These are phyloP conservation scores for Rhopalosiphum nymphaeae DNA, from an alignment of 2,888 invertebrate genomes.

Conservation along the genomic window DNA sequence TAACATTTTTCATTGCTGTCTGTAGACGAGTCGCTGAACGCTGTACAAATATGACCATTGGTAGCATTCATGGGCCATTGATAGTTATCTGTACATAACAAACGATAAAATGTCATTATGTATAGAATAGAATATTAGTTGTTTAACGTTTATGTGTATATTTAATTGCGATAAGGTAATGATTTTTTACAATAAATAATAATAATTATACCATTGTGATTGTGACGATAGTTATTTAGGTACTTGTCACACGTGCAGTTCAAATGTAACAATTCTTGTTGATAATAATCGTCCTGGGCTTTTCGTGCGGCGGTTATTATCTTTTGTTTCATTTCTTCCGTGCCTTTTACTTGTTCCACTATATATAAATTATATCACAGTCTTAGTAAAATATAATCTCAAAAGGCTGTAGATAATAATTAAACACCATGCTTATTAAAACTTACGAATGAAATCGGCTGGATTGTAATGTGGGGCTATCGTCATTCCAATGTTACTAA, in stretches of 20 bases:
- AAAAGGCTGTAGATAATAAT: background rate
- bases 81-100: constrained; percentile 38
- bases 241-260: constrained; percentile 69
- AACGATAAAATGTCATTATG: background rate
- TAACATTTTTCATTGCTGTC: constrained; percentile 61
- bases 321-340: constrained; percentile 77
- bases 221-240: constrained; percentile 69
- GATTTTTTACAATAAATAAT: background rate
- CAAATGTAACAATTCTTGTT: constrained; percentile 70
- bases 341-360: constrained; percentile 84
- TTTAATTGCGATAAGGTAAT: background rate
- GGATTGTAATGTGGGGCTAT: constrained; percentile 85
- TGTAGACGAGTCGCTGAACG: constrained; percentile 54
- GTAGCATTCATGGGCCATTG: constrained; percentile 52
- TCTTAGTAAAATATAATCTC: background rate
- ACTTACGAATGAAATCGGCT: constrained; percentile 85
- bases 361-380: constrained; percentile 68
- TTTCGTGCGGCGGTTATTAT: constrained; percentile 78
- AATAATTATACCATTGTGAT: constrained; percentile 68
- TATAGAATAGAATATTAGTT: background rate
- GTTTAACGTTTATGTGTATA: background rate
- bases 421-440: constrained; percentile 6
- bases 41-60: constrained; percentile 56
- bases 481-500: constrained; percentile 78
- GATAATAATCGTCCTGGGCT: constrained; percentile 75